Base-by-base conservation (phyloP, 2,797 vertebrate genomes). In the Choloepus didactylus region DNA sequence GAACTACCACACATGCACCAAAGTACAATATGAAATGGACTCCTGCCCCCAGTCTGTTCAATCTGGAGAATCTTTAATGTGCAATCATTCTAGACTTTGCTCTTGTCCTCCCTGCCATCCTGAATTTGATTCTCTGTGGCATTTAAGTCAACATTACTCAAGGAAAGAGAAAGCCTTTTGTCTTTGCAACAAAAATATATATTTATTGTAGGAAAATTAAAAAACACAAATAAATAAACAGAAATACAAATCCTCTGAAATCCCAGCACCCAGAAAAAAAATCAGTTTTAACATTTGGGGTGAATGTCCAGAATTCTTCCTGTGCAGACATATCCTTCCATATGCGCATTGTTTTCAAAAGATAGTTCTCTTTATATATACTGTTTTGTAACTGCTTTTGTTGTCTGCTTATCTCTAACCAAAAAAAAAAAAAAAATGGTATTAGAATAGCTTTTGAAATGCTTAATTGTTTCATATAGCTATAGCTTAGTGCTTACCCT, bases 271-370 rank as follows among this genome's bases (percentile, higher is more conserved):
- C 38, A 80, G 35, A 38, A 18, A 73, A 72, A 64, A 87, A 75
- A 35, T 19, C 12, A 72, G 18, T 83, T 91, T 92, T 84, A 84
- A 89, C 44, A 76, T 38, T 89, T 80, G 56, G 60, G 27, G 23
- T 93, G 62, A 94, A 83, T 79, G 86, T 86, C 54, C 51, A 93
- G 51, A 62, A 16, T 75, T 85, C 67, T 91, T 62, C 25, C 23
- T 89, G 3, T 51, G 9, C 80, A 16, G 44, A 27, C 19, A 70
- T 35, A 80, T 46, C 76, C 1, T 14, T 18, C 18, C 56, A n/a
- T 10, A 60, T 11, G 12, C 62, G 51, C 12, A 79, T 70, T 92
- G 83, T 56, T 92, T 79, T 72, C 38, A 19, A 92, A 82, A 87
- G 25, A 59, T 69, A 46, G 6, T 7, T 60, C 29, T 89, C 21